Percentiles rank a stretch among this genome's conserved stretches.
Evolutionary conservation across 1,140 invertebrate species (phyloP).

Genomic region (Calliopsis andreniformis): DNA sequence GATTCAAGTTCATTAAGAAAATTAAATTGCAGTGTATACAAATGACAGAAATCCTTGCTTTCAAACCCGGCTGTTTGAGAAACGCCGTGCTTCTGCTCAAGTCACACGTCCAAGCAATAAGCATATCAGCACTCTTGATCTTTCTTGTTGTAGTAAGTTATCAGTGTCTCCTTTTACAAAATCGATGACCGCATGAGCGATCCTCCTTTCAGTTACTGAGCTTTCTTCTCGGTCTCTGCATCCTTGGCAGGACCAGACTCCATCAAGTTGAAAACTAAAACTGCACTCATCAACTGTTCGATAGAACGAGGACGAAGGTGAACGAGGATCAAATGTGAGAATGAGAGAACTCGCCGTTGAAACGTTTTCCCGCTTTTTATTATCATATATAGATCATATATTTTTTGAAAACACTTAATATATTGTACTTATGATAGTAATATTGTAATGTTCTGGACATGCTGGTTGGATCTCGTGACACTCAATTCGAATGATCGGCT

Average conservation of each 20-base stretch:
- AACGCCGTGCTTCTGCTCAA: slow-evolving; percentile 59
- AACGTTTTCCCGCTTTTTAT: slow-evolving; percentile 74
- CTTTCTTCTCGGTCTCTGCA: slow-evolving; percentile 24
- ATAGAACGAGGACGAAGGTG: slow-evolving; percentile 26
- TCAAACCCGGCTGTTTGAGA: slow-evolving; percentile 65
- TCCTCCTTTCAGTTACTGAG: slow-evolving; percentile 41
- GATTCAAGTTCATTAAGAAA: neutral
- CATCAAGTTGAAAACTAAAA: neutral
- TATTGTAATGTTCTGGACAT: slow-evolving; percentile 76
- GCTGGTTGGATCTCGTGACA: slow-evolving; percentile 65
- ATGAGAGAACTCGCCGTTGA: slow-evolving; percentile 56
- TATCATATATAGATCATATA: slow-evolving; percentile 79
- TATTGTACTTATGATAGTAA: slow-evolving; percentile 76
- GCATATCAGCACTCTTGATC: slow-evolving; percentile 55
- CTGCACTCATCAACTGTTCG: neutral
- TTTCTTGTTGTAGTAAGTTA: slow-evolving; percentile 60
- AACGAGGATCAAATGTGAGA: slow-evolving; percentile 45
- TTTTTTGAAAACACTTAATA: slow-evolving; percentile 78
- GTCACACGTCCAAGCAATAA: slow-evolving; percentile 63
- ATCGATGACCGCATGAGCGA: neutral
- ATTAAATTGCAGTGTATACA: slow-evolving; percentile 59
- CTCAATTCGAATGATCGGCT: slow-evolving; percentile 46
- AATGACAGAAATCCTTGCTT: slow-evolving; percentile 63
- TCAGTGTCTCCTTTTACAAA: too few species aligned
- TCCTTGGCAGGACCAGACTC: slow-evolving; percentile 7